phyloP scores from a whole-genome alignment of 2,113 vertebrate genomes.

The Bostrychus sinensis region DNA sequence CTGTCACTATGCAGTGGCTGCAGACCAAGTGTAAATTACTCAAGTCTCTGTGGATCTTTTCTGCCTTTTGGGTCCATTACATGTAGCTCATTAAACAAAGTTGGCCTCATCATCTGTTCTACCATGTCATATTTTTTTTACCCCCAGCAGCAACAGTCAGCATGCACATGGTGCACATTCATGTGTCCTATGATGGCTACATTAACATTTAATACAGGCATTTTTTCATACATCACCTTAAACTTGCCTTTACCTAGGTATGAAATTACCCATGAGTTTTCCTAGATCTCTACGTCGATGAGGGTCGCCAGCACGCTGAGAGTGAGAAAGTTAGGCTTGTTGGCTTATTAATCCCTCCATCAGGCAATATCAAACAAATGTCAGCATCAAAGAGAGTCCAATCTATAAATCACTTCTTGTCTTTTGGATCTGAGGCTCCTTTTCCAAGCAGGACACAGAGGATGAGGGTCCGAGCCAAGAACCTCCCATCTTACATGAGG shows the following conservation, averaged over 20 bases:
- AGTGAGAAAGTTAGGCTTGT: slow-evolving; percentile 67
- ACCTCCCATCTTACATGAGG: slow-evolving; percentile 77
- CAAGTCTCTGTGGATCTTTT: slow-evolving; percentile 18
- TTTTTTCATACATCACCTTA: slow-evolving; percentile 57
- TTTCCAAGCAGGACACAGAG: slow-evolving; percentile 71
- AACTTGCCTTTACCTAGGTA: slow-evolving; percentile 39
- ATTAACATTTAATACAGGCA: slow-evolving; percentile 21
- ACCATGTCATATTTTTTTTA: slow-evolving; percentile 17
- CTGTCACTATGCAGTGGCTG: slow-evolving; percentile 21
- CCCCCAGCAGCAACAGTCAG: not conserved
- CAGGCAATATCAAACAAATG: slow-evolving; percentile 78
- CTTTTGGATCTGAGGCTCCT: slow-evolving; percentile 64
- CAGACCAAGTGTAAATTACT: slow-evolving; percentile 44
- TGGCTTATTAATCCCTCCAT: slow-evolving; percentile 70
- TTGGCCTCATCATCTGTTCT: slow-evolving; percentile 16
- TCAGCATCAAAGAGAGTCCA: slow-evolving; percentile 76
- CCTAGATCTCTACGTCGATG: slow-evolving; percentile 57
- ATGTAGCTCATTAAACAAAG: slow-evolving; percentile 25
- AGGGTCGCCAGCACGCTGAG: slow-evolving; percentile 64
- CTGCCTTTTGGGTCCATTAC: slow-evolving; percentile 27
- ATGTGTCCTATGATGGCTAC: slow-evolving; percentile 28
- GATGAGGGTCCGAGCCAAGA: slow-evolving; percentile 67
- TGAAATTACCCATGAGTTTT: slow-evolving; percentile 58
- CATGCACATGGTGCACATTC: slow-evolving; percentile 4
- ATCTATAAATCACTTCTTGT: slow-evolving; percentile 78